Evolutionary conservation across 2,113 vertebrate species (phyloP), one percentile per base, ranked within the genome.

Genomic region (Halcyon malimbica): DNA sequence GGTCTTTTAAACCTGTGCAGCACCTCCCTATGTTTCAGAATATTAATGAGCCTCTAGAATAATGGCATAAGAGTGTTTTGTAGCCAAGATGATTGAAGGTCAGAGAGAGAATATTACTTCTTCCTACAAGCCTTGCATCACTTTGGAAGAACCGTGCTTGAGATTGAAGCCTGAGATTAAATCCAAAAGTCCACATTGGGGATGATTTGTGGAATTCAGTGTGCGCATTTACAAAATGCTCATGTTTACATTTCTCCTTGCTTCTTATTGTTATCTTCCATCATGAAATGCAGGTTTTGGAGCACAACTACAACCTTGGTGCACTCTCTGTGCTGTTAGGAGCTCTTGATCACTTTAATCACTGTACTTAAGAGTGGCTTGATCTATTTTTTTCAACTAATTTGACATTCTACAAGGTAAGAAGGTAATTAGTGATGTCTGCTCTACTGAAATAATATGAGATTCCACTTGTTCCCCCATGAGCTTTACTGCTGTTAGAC

Each of bases 301-400:
- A 91, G 80, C 10, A 5, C 76, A 77, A 4, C 92, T 59, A 89
- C 81, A 92, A 83, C 33, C 44, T 46, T 5, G 3, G 19, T 68
- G n/a, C 57, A 62, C 48, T 57, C 29, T 68, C 44, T 37, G 44
- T 73, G 73, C 89, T 68, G n/a, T 84, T 96, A 82, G 1, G 50
- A 92, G 89, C 74, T 57, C 96, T 94, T 93, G 92, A 95, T 96
- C 92, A 85, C 74, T 89, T 87, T 94, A 96, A 95, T 95, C 90
- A 51, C 73, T 73, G 62, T 48, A 77, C 62, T 96, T 94, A 92
- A 87, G 77, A 85, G 57, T 60, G 85, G 57, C 65, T 89, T 89
- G 80, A 92, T 93, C 57, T 90, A 80, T 77, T 93, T 92, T 92
- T 93, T 89, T 67, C 62, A 94, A 64, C 62, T 95, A 90, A 96